These are phyloP conservation scores for Papilio protenor DNA, from an alignment of 2,888 invertebrate genomes.

Conservation along the genomic window DNA sequence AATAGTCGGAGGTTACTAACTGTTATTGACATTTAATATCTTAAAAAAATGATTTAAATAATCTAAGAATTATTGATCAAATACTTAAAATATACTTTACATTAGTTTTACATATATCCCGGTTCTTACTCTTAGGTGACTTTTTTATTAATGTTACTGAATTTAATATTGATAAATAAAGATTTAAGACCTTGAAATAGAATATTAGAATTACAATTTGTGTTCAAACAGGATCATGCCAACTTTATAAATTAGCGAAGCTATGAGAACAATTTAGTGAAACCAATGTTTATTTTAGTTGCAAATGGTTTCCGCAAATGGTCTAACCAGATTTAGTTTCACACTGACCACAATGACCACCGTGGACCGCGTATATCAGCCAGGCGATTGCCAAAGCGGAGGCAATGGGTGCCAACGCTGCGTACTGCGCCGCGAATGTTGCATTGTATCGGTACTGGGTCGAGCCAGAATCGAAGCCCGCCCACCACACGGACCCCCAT, in stretches of 20 bases:
- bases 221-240: background rate
- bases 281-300: constrained; percentile 33
- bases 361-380: constrained; percentile 86
- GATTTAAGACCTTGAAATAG: background rate
- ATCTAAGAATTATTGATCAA: background rate
- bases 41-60: background rate
- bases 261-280: constrained; percentile 22
- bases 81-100: background rate
- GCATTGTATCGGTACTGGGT: constrained; percentile 85
- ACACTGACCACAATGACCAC: constrained; percentile 79
- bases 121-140: background rate
- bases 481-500: constrained; percentile 84
- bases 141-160: background rate
- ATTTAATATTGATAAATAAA: background rate
- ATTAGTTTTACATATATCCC: background rate
- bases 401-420: constrained; percentile 86
- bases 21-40: background rate
- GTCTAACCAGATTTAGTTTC: constrained; percentile 38
- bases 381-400: constrained; percentile 85
- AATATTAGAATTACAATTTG: background rate
- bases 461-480: constrained; percentile 83
- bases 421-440: constrained; percentile 86
- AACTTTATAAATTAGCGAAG: constrained; percentile 1
- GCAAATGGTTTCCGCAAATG: constrained; percentile 26
- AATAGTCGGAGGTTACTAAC: background rate